Evolutionary conservation across 2,888 invertebrate species (phyloP), one percentile per base, ranked within the genome.

Genomic region (Aporophyla lueneburgensis): DNA sequence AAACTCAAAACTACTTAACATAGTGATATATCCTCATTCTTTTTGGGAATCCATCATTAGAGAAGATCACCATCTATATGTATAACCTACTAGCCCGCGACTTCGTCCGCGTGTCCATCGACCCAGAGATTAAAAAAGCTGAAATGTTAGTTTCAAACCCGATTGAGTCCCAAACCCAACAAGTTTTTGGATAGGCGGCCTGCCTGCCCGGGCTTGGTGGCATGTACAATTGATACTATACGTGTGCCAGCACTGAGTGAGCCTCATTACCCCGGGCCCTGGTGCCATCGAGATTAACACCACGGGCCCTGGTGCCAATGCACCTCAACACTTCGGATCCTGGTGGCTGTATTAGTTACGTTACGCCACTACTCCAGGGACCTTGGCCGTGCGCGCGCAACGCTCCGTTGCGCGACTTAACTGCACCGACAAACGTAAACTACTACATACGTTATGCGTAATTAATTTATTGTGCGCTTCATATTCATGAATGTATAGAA

Each of bases 351-450:
- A 19, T 7, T 21, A 70, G 16, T 46, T 12, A 67, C 46, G n/a
- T 27, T 27, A 14, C 27, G 19, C 65, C 49, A 49, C 16, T 53
- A n/a, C 43, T 53, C 10, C n/a, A 65, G 73, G 73, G 83, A 79
- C 90, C 91, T 91, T 92, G 92, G 87, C 92, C 88, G 84, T 89
- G 89, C 87, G 88, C 86, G 72, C 81, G 84, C 85, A 78, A 79
- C 90, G 93, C 90, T 90, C 89, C 75, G 85, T 78, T 86, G 89
- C 69, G 56, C 84, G 65, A 78, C 63, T 54, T 83, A 81, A 77
- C 74, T 81, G 70, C 75, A 70, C 74, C 71, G 62, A 53, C 71
- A 56, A 69, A 85, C 65, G 61, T 71, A 74, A 56, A 49, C 58
- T 24, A 49, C 71, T 54, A 10, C 12, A 58, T 9, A 54, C 58